These are phyloP conservation scores for Sthenelais limicola DNA, from an alignment of 2,888 invertebrate species.

Conservation along the genomic window DNA sequence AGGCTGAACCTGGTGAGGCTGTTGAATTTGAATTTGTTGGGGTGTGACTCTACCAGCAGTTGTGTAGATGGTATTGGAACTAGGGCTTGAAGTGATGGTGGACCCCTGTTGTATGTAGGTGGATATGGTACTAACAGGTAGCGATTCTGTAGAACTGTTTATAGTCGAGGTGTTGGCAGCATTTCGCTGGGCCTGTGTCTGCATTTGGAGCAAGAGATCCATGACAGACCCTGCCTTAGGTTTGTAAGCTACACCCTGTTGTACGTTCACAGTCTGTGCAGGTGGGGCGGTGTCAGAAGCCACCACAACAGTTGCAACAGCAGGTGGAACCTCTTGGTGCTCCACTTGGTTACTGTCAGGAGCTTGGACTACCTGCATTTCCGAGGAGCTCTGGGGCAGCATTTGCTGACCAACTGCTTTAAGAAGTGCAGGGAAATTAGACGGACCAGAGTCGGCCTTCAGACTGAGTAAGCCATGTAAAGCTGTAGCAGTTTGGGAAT, in stretches of 20 bases:
- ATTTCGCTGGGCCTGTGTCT: slow-evolving; percentile 46
- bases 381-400: slow-evolving; percentile 7
- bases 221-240: slow-evolving; percentile 41
- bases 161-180: not conserved
- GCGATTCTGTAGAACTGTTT: slow-evolving; percentile 23
- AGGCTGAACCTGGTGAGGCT: not conserved
- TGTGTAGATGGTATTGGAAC: not conserved
- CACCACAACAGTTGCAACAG: slow-evolving; percentile 35
- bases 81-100: not conserved
- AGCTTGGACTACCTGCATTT: slow-evolving; percentile 38
- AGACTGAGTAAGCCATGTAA: slow-evolving; percentile 71
- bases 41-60: not conserved
- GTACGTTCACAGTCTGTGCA: slow-evolving; percentile 3
- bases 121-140: not conserved
- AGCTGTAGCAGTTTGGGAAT: slow-evolving; percentile 71
- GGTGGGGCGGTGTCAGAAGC: not conserved
- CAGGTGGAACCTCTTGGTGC: slow-evolving; percentile 30
- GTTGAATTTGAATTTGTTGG: no score
- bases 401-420: slow-evolving; percentile 48
- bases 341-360: slow-evolving; percentile 44
- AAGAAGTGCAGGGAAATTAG: slow-evolving; percentile 49
- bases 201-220: slow-evolving; percentile 50
- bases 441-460: slow-evolving; percentile 57
- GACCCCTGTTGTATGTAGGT: not conserved
- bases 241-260: slow-evolving; percentile 11